Percentiles rank a stretch among this genome's conserved stretches.
Conservation (phyloP, 2,888 invertebrate species). For the Agrochola litura region DNA sequence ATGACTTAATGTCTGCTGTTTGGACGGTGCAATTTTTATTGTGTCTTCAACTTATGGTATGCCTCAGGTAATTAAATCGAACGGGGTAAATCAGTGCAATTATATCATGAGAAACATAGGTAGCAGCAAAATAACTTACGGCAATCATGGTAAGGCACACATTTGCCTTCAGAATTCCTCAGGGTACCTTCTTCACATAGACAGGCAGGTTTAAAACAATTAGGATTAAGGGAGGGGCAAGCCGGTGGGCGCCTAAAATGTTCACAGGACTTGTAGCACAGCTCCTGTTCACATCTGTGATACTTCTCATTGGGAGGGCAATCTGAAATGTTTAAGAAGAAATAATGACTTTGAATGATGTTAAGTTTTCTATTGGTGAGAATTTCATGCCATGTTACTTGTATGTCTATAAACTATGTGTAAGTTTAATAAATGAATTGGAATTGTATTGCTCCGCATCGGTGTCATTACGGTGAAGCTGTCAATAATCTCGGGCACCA, state of each 20-base stretch:
- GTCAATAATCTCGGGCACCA: too few species aligned
- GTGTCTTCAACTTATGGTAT: too few species aligned
- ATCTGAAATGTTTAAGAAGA: conserved; percentile 37
- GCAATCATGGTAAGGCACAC: conserved; percentile 46
- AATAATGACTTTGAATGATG: not conserved
- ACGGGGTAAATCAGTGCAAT: not conserved
- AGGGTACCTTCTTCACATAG: conserved; percentile 21
- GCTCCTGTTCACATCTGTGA: conserved; percentile 45
- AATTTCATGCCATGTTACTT: not conserved
- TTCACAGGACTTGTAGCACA: conserved; percentile 51
- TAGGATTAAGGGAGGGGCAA: conserved; percentile 31
- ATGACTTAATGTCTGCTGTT: not conserved
- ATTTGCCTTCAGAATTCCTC: conserved; percentile 41
- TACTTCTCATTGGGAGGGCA: conserved; percentile 47
- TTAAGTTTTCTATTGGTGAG: not conserved
- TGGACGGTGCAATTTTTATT: not conserved
- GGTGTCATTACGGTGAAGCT: too few species aligned
- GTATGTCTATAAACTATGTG: not conserved
- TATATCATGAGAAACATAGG: not conserved
- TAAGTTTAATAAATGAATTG: not conserved
- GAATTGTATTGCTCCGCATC: too few species aligned
- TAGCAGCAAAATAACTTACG: conserved; percentile 38
- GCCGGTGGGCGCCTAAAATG: conserved; percentile 21
- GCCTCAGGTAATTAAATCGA: too few species aligned
- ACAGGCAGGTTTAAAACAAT: conserved; percentile 42